Evolutionary conservation across 2,113 vertebrate species (phyloP).

Genomic region (Pachycephala philippinensis): DNA sequence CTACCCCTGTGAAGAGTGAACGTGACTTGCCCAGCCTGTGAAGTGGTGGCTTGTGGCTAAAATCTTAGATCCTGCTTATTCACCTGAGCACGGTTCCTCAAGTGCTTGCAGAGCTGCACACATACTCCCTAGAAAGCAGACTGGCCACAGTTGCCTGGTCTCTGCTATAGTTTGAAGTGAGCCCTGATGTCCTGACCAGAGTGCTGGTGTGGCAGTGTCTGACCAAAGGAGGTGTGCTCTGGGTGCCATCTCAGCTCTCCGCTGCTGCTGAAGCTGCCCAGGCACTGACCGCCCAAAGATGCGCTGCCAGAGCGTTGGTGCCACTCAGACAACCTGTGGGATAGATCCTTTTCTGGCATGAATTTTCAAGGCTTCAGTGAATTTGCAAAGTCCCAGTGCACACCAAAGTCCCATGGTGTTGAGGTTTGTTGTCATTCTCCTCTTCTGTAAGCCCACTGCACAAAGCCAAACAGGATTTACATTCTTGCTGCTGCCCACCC

Average conservation of each 20-base stretch:
- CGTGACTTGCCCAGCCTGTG: background rate
- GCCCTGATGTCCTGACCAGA: background rate
- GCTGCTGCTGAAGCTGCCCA: background rate
- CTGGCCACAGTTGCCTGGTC: background rate
- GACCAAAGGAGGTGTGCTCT: background rate
- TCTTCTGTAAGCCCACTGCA: background rate
- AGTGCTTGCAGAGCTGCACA: background rate
- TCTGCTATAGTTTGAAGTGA: background rate
- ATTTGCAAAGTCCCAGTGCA: background rate
- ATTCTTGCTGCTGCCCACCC: background rate
- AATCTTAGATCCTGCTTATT: background rate
- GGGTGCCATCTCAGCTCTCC: background rate
- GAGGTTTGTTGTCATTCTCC: background rate
- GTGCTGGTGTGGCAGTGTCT: background rate
- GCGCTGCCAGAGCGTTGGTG: background rate
- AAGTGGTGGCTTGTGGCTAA: background rate
- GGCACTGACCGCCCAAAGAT: accelerated
- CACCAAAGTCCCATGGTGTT: background rate
- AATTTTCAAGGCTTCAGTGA: background rate
- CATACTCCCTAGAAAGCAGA: background rate
- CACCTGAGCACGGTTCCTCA: background rate
- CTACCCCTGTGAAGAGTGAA: accelerated
- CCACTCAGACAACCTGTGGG: background rate
- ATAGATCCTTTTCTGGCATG: background rate
- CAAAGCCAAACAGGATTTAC: background rate